phyloP scores from a whole-genome alignment of 2,113 vertebrate species.

The Actinemys pallida region DNA sequence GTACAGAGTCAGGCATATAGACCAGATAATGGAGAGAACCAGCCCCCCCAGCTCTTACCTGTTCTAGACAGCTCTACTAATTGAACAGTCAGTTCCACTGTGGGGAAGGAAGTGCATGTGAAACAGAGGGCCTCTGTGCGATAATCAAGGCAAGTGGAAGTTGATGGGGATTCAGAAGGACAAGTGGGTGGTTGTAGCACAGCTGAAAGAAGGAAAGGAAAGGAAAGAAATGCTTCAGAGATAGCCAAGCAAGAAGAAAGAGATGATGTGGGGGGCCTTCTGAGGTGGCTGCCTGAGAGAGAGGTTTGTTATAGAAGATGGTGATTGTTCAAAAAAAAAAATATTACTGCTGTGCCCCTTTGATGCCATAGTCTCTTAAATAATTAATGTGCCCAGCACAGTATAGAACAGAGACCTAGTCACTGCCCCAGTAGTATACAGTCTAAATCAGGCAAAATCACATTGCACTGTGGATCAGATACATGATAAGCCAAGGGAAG shows the following conservation, averaged over 20 bases:
- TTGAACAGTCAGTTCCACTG: background rate
- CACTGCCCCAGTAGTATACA: background rate
- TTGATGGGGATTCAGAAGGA: background rate
- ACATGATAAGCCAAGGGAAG: background rate
- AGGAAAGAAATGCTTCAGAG: background rate
- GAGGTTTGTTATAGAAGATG: background rate
- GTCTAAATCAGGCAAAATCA: background rate
- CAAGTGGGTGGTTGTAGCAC: background rate
- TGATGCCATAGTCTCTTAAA: too few species aligned
- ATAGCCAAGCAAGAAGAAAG: background rate
- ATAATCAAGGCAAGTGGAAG: background rate
- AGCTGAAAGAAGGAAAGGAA: background rate
- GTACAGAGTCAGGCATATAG: background rate
- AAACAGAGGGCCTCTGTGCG: background rate
- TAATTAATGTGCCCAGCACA: background rate
- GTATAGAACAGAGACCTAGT: background rate
- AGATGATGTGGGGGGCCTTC: background rate
- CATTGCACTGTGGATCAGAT: background rate
- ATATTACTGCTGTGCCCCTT: background rate
- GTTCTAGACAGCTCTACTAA: background rate
- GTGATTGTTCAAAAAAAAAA: background rate
- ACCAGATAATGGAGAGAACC: background rate
- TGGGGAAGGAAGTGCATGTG: background rate
- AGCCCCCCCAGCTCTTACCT: background rate
- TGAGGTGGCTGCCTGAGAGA: background rate